These are phyloP conservation scores for Muntiacus muntjak DNA, from an alignment of 2,113 vertebrate genomes.

Conservation along the genomic window DNA sequence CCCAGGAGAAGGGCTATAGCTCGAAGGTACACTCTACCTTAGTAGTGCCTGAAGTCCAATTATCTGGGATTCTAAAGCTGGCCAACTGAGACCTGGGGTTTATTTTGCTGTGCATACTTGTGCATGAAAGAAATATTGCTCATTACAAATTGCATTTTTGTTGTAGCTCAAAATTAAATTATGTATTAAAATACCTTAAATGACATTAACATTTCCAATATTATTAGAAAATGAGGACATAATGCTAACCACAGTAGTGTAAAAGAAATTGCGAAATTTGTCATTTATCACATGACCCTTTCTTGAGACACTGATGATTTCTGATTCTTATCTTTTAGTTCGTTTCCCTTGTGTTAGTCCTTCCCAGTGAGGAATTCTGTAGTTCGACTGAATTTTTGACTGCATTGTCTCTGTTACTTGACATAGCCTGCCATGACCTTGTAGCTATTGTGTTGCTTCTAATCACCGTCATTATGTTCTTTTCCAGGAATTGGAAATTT, in stretches of 20 bases:
- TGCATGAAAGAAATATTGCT: background rate
- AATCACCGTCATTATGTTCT: background rate
- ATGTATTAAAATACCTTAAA: background rate
- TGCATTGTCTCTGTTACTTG: background rate
- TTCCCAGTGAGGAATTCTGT: background rate
- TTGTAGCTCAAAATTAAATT: background rate
- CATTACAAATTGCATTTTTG: background rate
- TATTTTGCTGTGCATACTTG: background rate
- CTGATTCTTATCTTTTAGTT: slow-evolving; percentile 20
- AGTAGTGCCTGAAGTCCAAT: background rate
- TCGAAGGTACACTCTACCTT: background rate
- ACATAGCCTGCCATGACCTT: background rate
- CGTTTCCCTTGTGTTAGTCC: background rate
- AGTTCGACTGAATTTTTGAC: background rate
- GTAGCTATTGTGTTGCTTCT: background rate
- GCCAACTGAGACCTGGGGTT: background rate
- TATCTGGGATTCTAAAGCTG: background rate
- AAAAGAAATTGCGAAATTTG: background rate
- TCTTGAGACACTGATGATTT: background rate
- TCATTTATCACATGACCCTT: background rate
- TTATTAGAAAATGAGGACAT: background rate
- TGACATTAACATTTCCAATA: background rate
- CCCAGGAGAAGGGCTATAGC: background rate
- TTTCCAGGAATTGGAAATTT: background rate
- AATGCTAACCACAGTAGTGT: background rate